Evolutionary conservation across 2,113 vertebrate genomes (phyloP), one percentile per base, ranked within the genome.

Genomic region (Marcusenius ussheri): DNA sequence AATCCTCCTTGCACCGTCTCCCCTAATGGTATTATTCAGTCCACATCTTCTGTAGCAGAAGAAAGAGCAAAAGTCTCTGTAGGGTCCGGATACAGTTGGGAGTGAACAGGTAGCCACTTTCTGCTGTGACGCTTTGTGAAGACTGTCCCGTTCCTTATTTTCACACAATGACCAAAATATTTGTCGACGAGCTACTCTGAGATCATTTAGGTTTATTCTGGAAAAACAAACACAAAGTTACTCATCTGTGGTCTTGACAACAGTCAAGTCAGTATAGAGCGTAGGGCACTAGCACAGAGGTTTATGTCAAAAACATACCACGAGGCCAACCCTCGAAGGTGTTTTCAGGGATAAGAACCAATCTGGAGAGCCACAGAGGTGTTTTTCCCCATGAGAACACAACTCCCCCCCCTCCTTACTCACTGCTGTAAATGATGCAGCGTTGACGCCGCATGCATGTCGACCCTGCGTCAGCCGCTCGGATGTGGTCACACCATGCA

Each of bases 401-500:
- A 39, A 39, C 5, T 1, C 13, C 15, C 35, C 74, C 35, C 31
- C 70, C 17, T 1, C 31, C 62, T 70, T 8, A 80, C 0, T 35
- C 35, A 7, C 17, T 77, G 70, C 70, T 47, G 39, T 47, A 46
- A 47, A 84, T 19, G 19, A 84, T 84, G 42, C 83, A 47, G 45
- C 7, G 1, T 84, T 13, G 83, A 84, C 8, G 13, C 35, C 6
- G 35, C 74, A 19, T 17, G 31, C 11, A 11, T 19, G 51, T 2
- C 27, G 45, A 42, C 46, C 46, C 88, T n/a, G 13, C 46, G 15
- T 49, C 10, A 70, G 62, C 15, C 9, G 17, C 21, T 58, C 35
- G 42, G 21, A 53, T 56, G 47, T 45, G 49, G 35, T 49, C 11
- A 42, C 45, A 53, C 50, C 50, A 92, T 92, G 89, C 91, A 91